Evolutionary conservation across 1,140 invertebrate genomes (phyloP), one percentile per base, ranked within the genome.

Genomic region (Zaprionus vittiger): DNA sequence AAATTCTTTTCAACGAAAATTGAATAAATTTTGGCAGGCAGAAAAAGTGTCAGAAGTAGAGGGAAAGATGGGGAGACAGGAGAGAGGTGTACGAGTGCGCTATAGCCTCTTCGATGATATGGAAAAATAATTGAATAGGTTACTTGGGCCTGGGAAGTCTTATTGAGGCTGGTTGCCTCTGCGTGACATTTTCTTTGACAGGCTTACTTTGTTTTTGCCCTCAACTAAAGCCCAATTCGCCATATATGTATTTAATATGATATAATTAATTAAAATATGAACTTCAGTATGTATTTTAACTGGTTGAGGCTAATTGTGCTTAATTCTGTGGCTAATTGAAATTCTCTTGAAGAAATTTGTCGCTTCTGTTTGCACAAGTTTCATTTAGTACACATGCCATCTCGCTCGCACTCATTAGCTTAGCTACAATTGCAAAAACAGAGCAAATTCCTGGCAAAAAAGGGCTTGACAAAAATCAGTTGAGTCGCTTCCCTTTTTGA

Each of bases 1-100:
- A 47, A 47, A 47, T 47, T 47, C 41, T 47, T 47, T 47, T 7
- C n/a, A 17, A 47, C n/a, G n/a, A 47, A 47, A 47, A 47, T 47
- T 47, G n/a, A 47, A 47, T 47, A 47, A 47, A 47, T 47, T 47
- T 47, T 47, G n/a, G 7, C 41, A 17, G 41, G 7, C 41, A 9
- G n/a, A 17, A 47, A 47, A 47, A 47, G 41, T 47, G n/a, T 47
- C n/a, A 20, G n/a, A 1, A 17, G n/a, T 38, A 11, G n/a, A 47
- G n/a, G 37, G 14, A 4, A 2, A 6, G 7, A n/a, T n/a, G 6
- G 3, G n/a, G 41, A 9, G 9, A 2, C 11, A 9, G 31, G 6
- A 44, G n/a, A 9, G 41, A 5, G 38, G 38, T 7, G 9, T 31
- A 4, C 2, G 7, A 31, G 9, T 5, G 0, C 9, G n/a, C 15